Evolutionary conservation across 2,888 invertebrate species (phyloP).

Genomic region (Actias luna): DNA sequence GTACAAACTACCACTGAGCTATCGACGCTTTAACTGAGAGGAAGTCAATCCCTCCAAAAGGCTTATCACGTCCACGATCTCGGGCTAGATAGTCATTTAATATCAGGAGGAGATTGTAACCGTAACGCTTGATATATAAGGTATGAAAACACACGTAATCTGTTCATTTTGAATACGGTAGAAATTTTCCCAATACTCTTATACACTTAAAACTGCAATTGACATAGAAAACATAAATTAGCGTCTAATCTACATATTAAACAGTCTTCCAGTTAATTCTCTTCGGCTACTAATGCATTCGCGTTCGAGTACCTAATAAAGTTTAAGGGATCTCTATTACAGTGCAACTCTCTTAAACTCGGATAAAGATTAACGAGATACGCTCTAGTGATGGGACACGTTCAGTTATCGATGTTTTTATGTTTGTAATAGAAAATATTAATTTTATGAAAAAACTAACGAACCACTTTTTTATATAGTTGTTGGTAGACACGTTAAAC

Average conservation of each 20-base stretch:
- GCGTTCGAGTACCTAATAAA: not conserved
- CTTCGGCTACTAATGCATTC: not conserved
- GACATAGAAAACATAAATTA: conserved; percentile 1
- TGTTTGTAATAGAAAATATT: not conserved
- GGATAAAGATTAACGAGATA: conserved; percentile 30
- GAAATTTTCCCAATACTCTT: not conserved
- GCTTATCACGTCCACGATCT: too few relatives aligned
- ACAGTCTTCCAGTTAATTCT: not conserved
- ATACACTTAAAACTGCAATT: not conserved
- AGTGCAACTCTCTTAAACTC: conserved; percentile 38
- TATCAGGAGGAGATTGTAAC: too few relatives aligned
- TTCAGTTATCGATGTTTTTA: not conserved
- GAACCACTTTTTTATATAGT: too few relatives aligned
- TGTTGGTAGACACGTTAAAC: too few relatives aligned
- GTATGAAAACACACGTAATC: too few relatives aligned
- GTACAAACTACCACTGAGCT: too few relatives aligned
- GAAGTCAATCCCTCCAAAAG: too few relatives aligned
- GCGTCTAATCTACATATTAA: not conserved
- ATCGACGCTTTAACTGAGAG: too few relatives aligned
- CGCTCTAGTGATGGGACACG: conserved; percentile 19
- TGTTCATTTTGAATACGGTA: too few relatives aligned
- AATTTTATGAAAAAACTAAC: too few relatives aligned
- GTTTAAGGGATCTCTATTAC: not conserved
- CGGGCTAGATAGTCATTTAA: too few relatives aligned
- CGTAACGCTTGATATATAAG: too few relatives aligned